Conservation (phyloP, 2,888 invertebrate genomes). For the Acrobasis repandana region DNA sequence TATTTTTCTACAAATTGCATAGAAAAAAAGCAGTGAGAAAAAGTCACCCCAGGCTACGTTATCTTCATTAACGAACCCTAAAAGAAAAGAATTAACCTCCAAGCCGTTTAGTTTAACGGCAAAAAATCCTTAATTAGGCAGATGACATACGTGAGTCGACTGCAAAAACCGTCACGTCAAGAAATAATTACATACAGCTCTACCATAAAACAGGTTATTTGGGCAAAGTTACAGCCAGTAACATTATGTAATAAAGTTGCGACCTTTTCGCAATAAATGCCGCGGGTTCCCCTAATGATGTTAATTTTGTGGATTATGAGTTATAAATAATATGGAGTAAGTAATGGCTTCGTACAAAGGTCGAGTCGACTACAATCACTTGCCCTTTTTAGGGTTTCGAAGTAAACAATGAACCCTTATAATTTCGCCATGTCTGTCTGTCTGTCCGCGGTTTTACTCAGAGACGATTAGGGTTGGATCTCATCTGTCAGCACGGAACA, state of each 20-base stretch:
- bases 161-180: slow-evolving; percentile 18
- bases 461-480: too few relatives aligned
- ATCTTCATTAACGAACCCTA: slow-evolving; percentile 4
- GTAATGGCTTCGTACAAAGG: not conserved
- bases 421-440: too few relatives aligned
- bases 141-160: slow-evolving; percentile 17
- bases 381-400: not conserved
- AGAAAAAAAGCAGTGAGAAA: not conserved
- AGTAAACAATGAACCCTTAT: too few relatives aligned
- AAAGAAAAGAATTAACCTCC: slow-evolving; percentile 1
- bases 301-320: slow-evolving; percentile 11
- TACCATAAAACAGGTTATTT: slow-evolving; percentile 22
- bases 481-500: too few relatives aligned
- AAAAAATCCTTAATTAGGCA: slow-evolving; percentile 20
- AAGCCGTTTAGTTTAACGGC: not conserved
- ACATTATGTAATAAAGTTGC: slow-evolving; percentile 19
- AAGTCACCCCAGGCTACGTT: not conserved
- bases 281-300: slow-evolving; percentile 1
- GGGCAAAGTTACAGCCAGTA: slow-evolving; percentile 17
- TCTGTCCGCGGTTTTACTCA: too few relatives aligned
- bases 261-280: slow-evolving; percentile 19
- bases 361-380: not conserved
- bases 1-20: too few relatives aligned
- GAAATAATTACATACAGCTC: slow-evolving; percentile 19
- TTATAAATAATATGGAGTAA: not conserved